Evolutionary conservation across 2,797 vertebrate species (phyloP), one percentile per base, ranked within the genome.

Genomic region (Spondyliosoma cantharus): DNA sequence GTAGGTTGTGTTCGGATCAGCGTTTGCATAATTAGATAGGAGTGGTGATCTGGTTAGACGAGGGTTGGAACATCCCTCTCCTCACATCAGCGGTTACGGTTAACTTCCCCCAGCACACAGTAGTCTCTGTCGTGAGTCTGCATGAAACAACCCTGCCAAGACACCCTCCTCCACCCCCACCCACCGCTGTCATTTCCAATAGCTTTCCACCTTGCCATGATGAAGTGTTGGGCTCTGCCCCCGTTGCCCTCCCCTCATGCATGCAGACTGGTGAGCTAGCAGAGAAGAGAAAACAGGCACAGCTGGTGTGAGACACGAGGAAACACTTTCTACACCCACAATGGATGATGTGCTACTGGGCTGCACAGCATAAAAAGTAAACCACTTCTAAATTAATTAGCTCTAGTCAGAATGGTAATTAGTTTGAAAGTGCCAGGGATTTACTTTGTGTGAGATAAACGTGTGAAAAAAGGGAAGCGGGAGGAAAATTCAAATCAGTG

Each of bases 211-310:
- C 78, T 71, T 54, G 70, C 76, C 60, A 13, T 86, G 85, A 92
- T 91, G 73, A 82, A 90, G 88, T 80, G 87, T 45, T n/a, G 27
- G 67, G 71, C 78, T 54, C 66, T 80, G 92, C 93, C 92, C 94
- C 92, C 85, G 15, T 20, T 3, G 71, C 92, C 92, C 94, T 95
- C 93, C 93, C 92, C 93, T 68, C 80, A 87, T 91, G 93, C 90
- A 73, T 42, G 76, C 81, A 82, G 83, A 82, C 81, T 81, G 71
- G 86, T 61, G 86, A 89, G 86, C 78, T 78, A 80, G 84, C 85
- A 69, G 79, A 77, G 83, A 20, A 80, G 85, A 83, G 82, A 88
- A 86, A 89, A 81, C 85, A 87, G 80, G 77, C 86, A 43, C 89
- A 93, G 89, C 92, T 90, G 90, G 84, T 82, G 80, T 65, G 78